Percentiles rank a stretch among this genome's conserved stretches.
phyloP scores from a whole-genome alignment of 2,888 invertebrate species.

The Drosophila neonasuta region DNA sequence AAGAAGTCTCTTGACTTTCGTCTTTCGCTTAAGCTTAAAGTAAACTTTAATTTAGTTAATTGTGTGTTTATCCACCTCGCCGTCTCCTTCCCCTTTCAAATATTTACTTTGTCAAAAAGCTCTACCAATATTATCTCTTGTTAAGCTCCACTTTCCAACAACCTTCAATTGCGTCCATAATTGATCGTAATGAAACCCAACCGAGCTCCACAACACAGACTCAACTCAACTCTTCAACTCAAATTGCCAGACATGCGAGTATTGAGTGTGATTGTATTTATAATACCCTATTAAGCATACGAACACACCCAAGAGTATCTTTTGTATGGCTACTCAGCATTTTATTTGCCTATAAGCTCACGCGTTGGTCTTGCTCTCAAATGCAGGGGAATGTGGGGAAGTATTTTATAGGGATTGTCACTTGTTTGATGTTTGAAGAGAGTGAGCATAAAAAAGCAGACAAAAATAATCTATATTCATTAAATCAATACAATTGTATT shows the following conservation, averaged over 20 bases:
- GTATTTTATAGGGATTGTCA: conserved; percentile 10
- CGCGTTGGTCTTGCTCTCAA: conserved; percentile 37
- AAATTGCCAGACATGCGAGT: conserved; percentile 8
- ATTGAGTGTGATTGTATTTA: background rate
- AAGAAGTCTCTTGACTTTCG: conserved; percentile 2
- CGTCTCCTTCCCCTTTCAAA: conserved; percentile 16
- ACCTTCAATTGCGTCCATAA: conserved; percentile 26
- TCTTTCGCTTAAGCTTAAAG: conserved; percentile 22
- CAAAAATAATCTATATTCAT: background rate
- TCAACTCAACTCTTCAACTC: conserved; percentile 7
- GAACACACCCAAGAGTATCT: conserved; percentile 4
- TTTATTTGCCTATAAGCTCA: conserved; percentile 52
- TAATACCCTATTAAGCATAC: background rate
- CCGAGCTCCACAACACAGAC: background rate
- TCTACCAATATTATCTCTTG: conserved; percentile 36
- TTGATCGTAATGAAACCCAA: conserved; percentile 24
- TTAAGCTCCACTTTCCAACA: conserved; percentile 15
- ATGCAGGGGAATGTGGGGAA: conserved; percentile 11
- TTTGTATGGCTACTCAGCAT: conserved; percentile 15
- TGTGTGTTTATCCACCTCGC: conserved; percentile 7
- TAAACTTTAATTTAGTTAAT: conserved; percentile 20
- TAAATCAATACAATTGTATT: no score
- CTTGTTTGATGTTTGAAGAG: conserved; percentile 35
- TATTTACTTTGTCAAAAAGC: conserved; percentile 39
- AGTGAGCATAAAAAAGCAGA: background rate